Conservation (phyloP, 2,797 vertebrate genomes). For the Podarcis siculus region DNA sequence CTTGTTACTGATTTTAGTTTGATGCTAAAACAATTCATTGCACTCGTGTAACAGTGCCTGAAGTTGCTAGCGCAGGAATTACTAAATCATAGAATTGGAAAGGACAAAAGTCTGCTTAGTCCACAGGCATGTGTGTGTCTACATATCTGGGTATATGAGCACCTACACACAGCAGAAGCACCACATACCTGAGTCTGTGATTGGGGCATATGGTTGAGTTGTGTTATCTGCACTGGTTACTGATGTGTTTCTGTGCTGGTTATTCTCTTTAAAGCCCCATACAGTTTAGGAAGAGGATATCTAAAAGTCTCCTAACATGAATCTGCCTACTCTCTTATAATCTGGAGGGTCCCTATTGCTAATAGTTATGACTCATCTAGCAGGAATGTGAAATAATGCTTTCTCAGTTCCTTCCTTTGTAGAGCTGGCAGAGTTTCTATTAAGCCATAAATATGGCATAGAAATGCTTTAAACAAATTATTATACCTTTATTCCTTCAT, state of each 20-base stretch:
- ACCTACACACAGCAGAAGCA: neutral
- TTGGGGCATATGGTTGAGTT: neutral
- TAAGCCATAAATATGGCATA: neutral
- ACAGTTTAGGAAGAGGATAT: neutral
- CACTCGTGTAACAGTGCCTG: neutral
- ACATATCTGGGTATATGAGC: too few relatives aligned
- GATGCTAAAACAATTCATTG: constrained; percentile 21
- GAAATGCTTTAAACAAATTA: neutral
- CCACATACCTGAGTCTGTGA: neutral
- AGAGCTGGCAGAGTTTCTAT: neutral
- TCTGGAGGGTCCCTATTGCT: neutral
- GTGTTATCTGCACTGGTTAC: neutral
- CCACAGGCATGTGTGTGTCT: neutral
- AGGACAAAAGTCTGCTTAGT: neutral
- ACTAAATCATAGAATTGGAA: neutral
- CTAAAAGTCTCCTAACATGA: neutral
- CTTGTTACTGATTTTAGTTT: constrained; percentile 10
- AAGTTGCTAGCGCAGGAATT: neutral
- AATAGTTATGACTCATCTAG: neutral
- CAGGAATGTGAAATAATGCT: neutral
- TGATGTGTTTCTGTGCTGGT: neutral
- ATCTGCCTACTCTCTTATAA: neutral
- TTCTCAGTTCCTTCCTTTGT: neutral
- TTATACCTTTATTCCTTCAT: neutral
- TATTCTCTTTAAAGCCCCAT: neutral